Conservation (phyloP, 2,797 vertebrate species). For the Champsocephalus esox region DNA sequence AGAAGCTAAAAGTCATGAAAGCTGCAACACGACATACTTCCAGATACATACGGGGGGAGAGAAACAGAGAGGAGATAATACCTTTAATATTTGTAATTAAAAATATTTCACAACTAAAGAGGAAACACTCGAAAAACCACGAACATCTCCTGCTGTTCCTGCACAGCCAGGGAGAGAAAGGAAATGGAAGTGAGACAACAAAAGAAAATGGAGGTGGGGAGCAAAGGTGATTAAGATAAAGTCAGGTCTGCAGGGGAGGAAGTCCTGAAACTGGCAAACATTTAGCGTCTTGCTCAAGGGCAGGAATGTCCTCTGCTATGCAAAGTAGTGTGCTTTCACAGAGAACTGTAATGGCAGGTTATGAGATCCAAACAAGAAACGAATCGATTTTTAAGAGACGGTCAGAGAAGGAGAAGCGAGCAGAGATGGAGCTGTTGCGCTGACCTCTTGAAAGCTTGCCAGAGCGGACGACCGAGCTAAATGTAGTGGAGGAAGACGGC, state of each 20-base stretch:
- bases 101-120: slow-evolving; percentile 42
- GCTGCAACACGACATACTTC: slow-evolving; percentile 14
- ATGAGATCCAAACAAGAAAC: slow-evolving; percentile 60
- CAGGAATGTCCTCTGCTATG: slow-evolving; percentile 34
- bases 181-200: slow-evolving; percentile 46
- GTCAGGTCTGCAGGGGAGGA: slow-evolving; percentile 2
- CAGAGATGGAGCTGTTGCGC: slow-evolving; percentile 50
- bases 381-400: slow-evolving; percentile 43
- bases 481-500: slow-evolving; percentile 64
- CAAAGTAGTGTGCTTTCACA: slow-evolving; percentile 52
- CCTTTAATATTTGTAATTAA: slow-evolving; percentile 48
- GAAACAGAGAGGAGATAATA: slow-evolving; percentile 26
- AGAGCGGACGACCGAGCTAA: slow-evolving; percentile 64
- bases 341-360: slow-evolving; percentile 64
- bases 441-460: slow-evolving; percentile 70
- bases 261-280: slow-evolving; percentile 9
- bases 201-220: slow-evolving; percentile 19
- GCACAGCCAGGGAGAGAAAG: slow-evolving; percentile 44
- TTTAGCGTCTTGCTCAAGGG: slow-evolving; percentile 46
- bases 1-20: neutral
- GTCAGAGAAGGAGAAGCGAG: slow-evolving; percentile 20
- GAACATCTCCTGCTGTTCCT: slow-evolving; percentile 51
- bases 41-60: slow-evolving; percentile 2
- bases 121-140: slow-evolving; percentile 19
- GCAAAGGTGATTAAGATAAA: slow-evolving; percentile 6